Evolutionary conservation across 2,888 invertebrate species (phyloP).

Genomic region (Cylloceria caligata): DNA sequence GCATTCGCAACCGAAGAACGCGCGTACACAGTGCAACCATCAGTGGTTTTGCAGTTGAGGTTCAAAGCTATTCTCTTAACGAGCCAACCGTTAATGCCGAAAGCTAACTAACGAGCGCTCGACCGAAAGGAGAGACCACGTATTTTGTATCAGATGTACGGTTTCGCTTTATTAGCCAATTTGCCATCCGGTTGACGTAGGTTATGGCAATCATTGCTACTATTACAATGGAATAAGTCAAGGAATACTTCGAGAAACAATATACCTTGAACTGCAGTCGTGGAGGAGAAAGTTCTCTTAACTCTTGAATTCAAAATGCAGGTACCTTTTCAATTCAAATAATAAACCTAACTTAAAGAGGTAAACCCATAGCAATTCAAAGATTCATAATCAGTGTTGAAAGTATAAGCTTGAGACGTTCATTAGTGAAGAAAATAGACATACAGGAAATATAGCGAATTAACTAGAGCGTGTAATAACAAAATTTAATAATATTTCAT

Average conservation of each 20-base stretch:
- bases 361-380: not conserved
- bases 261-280: not conserved
- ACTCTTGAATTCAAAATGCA: constrained; percentile 1
- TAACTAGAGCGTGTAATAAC: constrained; percentile 3
- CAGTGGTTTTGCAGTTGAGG: constrained; percentile 22
- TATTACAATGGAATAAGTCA: not conserved
- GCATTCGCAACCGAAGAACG: constrained; percentile 5
- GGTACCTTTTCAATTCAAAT: not conserved
- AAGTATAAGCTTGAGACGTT: not conserved
- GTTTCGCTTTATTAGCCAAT: constrained; percentile 47
- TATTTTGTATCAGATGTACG: constrained; percentile 28
- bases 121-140: constrained; percentile 1
- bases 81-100: constrained; percentile 50
- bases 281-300: constrained; percentile 1
- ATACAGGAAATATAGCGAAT: not conserved
- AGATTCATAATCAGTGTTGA: not conserved
- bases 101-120: constrained; percentile 44
- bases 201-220: not conserved
- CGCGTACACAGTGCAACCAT: not conserved
- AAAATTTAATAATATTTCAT: constrained; percentile 26
- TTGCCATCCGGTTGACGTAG: constrained; percentile 25
- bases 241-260: constrained; percentile 8
- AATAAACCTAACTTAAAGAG: not conserved
- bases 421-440: not conserved
- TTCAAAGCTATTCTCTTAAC: constrained; percentile 62